These are phyloP conservation scores for Echinarachnius parma DNA, from an alignment of 53 echinoderm and acorn worm genomes.

Conservation along the genomic window DNA sequence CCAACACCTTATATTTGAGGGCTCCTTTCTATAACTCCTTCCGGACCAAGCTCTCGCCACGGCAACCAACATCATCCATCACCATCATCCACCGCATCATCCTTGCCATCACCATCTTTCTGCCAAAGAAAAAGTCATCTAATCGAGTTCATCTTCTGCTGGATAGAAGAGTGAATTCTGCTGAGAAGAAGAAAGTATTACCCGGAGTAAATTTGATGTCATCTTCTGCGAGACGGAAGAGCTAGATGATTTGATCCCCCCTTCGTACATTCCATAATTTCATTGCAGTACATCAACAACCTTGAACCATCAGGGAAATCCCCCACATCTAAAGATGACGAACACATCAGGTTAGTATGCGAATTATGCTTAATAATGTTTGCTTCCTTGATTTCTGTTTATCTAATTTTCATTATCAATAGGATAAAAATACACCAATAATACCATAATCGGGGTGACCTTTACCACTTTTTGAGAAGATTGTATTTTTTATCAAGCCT, in stretches of 20 bases:
- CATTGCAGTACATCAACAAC: no score
- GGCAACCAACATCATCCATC: background rate
- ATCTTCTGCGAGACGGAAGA: background rate
- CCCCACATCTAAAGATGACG: no score
- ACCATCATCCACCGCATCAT: background rate
- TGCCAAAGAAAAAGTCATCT: background rate
- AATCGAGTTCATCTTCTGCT: background rate
- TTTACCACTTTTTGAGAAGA: no score
- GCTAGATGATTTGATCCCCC: no score
- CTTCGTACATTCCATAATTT: background rate
- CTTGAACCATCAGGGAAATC: no score
- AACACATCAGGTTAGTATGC: no score
- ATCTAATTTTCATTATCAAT: no score
- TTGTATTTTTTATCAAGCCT: no score
- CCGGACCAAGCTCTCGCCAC: background rate
- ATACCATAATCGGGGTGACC: no score
- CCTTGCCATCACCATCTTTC: background rate
- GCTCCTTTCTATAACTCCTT: conserved; percentile 31
- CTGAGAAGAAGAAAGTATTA: background rate
- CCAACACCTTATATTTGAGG: conserved; percentile 36
- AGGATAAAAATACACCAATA: no score
- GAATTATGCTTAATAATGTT: no score
- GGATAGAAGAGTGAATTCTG: background rate
- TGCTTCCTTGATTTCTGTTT: no score
- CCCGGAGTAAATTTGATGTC: background rate